Base-by-base conservation (phyloP, 2,888 invertebrate species). In the Alsophila aescularia region DNA sequence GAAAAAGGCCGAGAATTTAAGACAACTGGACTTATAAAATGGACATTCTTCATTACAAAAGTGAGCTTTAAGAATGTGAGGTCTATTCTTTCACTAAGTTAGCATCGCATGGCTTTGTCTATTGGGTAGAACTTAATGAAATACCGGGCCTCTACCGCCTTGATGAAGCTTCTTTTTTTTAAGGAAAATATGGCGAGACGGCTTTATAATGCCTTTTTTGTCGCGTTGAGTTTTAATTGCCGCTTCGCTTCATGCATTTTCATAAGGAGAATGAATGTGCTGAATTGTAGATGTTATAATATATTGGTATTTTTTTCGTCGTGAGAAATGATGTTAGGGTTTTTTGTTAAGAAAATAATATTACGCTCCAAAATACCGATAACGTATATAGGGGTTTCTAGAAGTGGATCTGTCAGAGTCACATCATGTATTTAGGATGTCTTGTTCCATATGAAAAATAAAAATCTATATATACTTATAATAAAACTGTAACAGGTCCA, bases 11-110 rank as follows among this genome's bases (percentile, higher is more conserved):
- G 79, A 72, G 75, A 75, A 77, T 77, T 75, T 69, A 70, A 74
- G 77, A 80, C 77, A 80, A 83, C 78, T 75, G 79, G 64, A 73
- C 78, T 78, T 79, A 77, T 81, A 80, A 87, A 89, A 87, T 85
- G 86, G 85, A 85, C 88, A 87, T 89, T 89, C 88, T 89, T 90
- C 80, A 84, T 85, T 83, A 88, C 79, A 82, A 86, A 84, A 86
- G 85, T 80, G 77, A 55, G 60, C 71, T 77, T 73, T 51, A 81
- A 83, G 90, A 90, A 90, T 90, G 88, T 83, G 79, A 73, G 77
- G 70, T 83, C 87, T 71, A 44, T 44, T 44, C 34, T 34, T 43
- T 35, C 18, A n/a, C n/a, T n/a, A 14, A 40, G 13, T 42, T 21
- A 35, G 52, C 45, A 27, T 31, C 53, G 52, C 42, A 40, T 15